Conservation (phyloP, 1,140 invertebrate species). For the Dendroctonus valens region DNA sequence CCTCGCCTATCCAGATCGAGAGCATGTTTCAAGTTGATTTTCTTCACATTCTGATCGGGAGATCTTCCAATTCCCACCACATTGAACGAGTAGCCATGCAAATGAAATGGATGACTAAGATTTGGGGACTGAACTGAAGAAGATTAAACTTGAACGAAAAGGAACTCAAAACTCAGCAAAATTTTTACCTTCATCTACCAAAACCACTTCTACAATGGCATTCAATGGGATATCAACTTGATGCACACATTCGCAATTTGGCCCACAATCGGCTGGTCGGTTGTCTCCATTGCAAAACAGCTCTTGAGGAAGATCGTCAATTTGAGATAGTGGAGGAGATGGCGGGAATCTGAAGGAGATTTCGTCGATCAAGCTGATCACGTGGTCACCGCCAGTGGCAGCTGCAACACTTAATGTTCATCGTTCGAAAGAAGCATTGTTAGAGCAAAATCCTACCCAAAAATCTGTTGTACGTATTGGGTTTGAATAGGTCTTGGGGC, state of each 20-base stretch:
- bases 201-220: slow-evolving; percentile 83
- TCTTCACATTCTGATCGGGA: slow-evolving; percentile 68
- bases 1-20: slow-evolving; percentile 71
- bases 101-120: slow-evolving; percentile 78
- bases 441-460: slow-evolving; percentile 55
- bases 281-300: slow-evolving; percentile 85
- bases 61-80: slow-evolving; percentile 77
- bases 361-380: slow-evolving; percentile 80
- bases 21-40: slow-evolving; percentile 70
- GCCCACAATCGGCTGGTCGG: slow-evolving; percentile 71
- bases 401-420: slow-evolving; percentile 53
- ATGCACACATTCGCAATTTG: slow-evolving; percentile 85
- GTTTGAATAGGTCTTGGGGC: slow-evolving; percentile 75
- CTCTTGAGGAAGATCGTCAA: slow-evolving; percentile 74
- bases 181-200: slow-evolving; percentile 79
- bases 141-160: slow-evolving; percentile 12
- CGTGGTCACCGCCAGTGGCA: slow-evolving; percentile 76
- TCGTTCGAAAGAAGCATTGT: neutral
- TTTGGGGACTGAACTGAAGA: slow-evolving; percentile 70
- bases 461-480: slow-evolving; percentile 78
- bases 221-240: slow-evolving; percentile 83
- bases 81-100: slow-evolving; percentile 76
- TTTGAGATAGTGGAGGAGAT: slow-evolving; percentile 80
- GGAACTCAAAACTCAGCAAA: slow-evolving; percentile 3
- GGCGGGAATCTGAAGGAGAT: slow-evolving; percentile 81